Conservation (phyloP, 2,888 invertebrate species). For the Acleris emargana region DNA sequence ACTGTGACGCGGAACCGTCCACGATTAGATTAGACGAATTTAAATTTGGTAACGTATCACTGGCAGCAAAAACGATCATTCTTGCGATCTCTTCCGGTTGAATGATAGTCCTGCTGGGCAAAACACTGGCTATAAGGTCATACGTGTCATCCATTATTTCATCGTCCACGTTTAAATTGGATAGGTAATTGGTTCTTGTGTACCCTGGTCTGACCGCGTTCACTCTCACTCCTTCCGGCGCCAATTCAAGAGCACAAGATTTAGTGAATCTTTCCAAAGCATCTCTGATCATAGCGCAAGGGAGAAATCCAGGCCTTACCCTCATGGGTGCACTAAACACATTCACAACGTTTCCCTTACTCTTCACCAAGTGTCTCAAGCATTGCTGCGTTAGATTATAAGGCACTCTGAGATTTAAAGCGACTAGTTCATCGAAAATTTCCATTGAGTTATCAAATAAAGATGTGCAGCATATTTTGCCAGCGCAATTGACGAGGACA, state of each 20-base stretch:
- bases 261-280: slow-evolving; percentile 41
- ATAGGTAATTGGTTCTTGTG: slow-evolving; percentile 38
- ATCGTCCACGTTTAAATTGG: slow-evolving; percentile 37
- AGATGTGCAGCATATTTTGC: slow-evolving; percentile 33
- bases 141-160: slow-evolving; percentile 31
- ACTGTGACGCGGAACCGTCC: slow-evolving; percentile 37
- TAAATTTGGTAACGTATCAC: slow-evolving; percentile 38
- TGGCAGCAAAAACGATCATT: slow-evolving; percentile 38
- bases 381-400: slow-evolving; percentile 39
- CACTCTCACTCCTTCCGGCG: slow-evolving; percentile 37
- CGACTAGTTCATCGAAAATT: slow-evolving; percentile 38
- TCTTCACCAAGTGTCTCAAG: slow-evolving; percentile 39
- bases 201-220: slow-evolving; percentile 39
- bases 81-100: slow-evolving; percentile 39
- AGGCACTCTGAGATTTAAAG: slow-evolving; percentile 39
- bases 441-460: slow-evolving; percentile 38
- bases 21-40: slow-evolving; percentile 34
- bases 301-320: slow-evolving; percentile 33
- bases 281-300: slow-evolving; percentile 37
- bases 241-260: slow-evolving; percentile 35
- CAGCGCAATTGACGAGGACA: slow-evolving; percentile 41
- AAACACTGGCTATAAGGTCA: slow-evolving; percentile 15
- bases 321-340: slow-evolving; percentile 39
- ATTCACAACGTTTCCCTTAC: slow-evolving; percentile 42
- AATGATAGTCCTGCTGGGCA: slow-evolving; percentile 33